Percentiles rank a stretch among this genome's conserved stretches.
These are phyloP conservation scores for Notodonta ziczac DNA, from an alignment of 2,888 invertebrate species.

Conservation along the genomic window DNA sequence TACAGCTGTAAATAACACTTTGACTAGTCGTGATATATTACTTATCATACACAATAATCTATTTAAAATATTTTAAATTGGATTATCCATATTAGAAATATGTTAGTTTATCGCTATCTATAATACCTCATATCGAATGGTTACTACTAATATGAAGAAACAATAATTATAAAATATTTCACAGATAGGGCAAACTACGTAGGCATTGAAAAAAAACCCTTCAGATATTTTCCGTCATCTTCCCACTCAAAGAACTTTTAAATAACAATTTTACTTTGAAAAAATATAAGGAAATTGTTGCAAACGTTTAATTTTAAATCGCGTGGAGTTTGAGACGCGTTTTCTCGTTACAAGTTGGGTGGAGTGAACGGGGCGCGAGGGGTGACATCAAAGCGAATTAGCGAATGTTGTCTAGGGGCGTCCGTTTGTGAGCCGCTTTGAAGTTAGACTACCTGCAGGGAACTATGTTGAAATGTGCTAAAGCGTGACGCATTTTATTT, in stretches of 20 bases:
- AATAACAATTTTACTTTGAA: conserved; percentile 68
- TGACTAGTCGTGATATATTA: too few species aligned
- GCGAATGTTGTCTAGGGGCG: conserved; percentile 83
- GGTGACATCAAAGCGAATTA: conserved; percentile 83
- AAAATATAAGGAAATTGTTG: conserved; percentile 70
- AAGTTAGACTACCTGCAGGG: conserved; percentile 76
- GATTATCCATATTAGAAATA: neutral
- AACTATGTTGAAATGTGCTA: conserved; percentile 66
- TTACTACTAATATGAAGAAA: too few species aligned
- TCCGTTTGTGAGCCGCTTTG: conserved; percentile 82
- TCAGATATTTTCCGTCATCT: conserved; percentile 5
- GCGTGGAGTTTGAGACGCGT: conserved; percentile 76
- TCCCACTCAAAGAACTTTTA: conserved; percentile 50
- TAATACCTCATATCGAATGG: too few species aligned
- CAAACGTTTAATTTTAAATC: conserved; percentile 70
- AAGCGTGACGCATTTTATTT: conserved; percentile 68
- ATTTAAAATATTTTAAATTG: neutral
- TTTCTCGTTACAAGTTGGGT: conserved; percentile 70
- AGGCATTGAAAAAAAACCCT: neutral
- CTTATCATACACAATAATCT: too few species aligned
- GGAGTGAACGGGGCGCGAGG: conserved; percentile 53
- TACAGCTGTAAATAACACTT: too few species aligned
- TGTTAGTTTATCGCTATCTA: neutral
- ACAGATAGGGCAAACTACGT: too few species aligned
- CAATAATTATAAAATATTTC: too few species aligned